Evolutionary conservation across 2,888 invertebrate species (phyloP).

Genomic region (Ophion ellenae): DNA sequence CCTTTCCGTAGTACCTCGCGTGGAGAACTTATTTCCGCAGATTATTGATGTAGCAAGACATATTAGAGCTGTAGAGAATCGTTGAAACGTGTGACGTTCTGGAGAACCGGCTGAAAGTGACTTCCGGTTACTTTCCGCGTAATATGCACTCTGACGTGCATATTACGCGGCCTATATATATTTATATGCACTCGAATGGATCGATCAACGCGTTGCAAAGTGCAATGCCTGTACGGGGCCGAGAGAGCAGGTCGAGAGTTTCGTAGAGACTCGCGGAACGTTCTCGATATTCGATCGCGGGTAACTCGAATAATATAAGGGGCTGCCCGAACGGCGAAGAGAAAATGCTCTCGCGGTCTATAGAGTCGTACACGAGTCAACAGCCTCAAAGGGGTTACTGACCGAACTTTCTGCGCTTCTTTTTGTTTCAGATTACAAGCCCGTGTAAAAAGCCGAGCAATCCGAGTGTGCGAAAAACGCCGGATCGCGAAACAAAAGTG

Average conservation of each 20-base stretch:
- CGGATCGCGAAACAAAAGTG: constrained; percentile 31
- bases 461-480: constrained; percentile 20
- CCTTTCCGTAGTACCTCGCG: background rate
- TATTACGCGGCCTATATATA: background rate
- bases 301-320: constrained; percentile 4
- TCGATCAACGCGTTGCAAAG: constrained; percentile 48
- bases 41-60: background rate
- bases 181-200: constrained; percentile 20
- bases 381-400: constrained; percentile 59
- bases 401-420: constrained; percentile 60
- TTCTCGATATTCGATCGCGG: constrained; percentile 51
- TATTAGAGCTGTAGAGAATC: background rate
- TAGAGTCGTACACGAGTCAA: constrained; percentile 50
- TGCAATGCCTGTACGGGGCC: constrained; percentile 31
- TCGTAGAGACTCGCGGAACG: constrained; percentile 32
- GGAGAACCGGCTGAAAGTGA: constrained; percentile 6
- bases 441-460: constrained; percentile 29
- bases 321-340: background rate
- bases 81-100: background rate
- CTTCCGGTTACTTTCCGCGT: constrained; percentile 43
- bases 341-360: constrained; percentile 18
- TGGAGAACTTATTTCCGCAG: background rate
- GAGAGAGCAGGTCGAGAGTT: constrained; percentile 50
- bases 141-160: background rate
- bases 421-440: constrained; percentile 54